Evolutionary conservation across 2,888 invertebrate species (phyloP).

Genomic region (Papilio protenor): DNA sequence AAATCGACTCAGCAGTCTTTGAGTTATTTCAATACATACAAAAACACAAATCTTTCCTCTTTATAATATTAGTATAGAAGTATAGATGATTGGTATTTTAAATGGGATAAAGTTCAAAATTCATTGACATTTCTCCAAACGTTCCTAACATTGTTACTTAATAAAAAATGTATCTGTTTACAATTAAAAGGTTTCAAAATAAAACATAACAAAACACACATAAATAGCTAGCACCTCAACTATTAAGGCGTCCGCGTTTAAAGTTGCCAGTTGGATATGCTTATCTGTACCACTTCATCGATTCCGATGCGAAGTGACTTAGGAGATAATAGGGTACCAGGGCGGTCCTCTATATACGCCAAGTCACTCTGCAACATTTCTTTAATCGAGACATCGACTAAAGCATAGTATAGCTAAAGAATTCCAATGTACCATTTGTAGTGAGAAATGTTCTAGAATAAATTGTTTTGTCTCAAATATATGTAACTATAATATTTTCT

Average conservation of each 20-base stretch:
- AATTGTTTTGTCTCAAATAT: not conserved
- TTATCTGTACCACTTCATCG: constrained; percentile 59
- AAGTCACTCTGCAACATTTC: constrained; percentile 54
- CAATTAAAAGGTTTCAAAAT: constrained; percentile 8
- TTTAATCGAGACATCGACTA: constrained; percentile 76
- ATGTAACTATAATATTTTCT: not conserved
- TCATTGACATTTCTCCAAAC: not conserved
- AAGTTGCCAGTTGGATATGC: constrained; percentile 55
- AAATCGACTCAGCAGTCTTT: too few species aligned
- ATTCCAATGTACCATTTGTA: constrained; percentile 65
- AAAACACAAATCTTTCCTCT: too few species aligned
- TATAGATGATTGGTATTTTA: too few species aligned
- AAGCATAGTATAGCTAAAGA: constrained; percentile 67
- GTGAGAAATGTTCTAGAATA: constrained; percentile 18
- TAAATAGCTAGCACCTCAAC: constrained; percentile 49
- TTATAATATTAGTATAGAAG: too few species aligned
- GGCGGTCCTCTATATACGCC: constrained; percentile 53
- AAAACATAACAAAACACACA: constrained; percentile 33
- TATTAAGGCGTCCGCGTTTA: constrained; percentile 44
- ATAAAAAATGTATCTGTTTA: constrained; percentile 11
- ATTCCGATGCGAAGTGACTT: constrained; percentile 54
- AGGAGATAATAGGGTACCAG: constrained; percentile 54
- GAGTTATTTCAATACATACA: too few species aligned
- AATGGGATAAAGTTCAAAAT: too few species aligned
- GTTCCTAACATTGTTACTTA: not conserved